These are phyloP conservation scores for Eledona agricola DNA, from an alignment of 2,888 invertebrate genomes.

Conservation along the genomic window DNA sequence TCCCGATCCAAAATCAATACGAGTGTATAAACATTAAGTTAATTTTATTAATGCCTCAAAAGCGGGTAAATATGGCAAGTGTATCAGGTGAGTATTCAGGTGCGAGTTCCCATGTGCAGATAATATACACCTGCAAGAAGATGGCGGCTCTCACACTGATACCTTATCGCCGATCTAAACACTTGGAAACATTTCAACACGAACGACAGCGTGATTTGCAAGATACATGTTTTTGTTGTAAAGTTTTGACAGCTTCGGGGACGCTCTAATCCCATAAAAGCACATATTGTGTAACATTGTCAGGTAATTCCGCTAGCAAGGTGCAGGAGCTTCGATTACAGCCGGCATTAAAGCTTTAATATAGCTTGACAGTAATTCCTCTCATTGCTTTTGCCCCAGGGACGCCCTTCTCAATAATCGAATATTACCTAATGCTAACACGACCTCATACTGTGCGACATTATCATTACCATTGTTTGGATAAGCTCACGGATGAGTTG, in stretches of 20 bases:
- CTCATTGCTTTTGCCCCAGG: slow-evolving; percentile 39
- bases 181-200: no score
- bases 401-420: slow-evolving; percentile 54
- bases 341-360: slow-evolving; percentile 51
- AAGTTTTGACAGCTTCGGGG: slow-evolving; percentile 2
- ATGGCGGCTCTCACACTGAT: slow-evolving; percentile 37
- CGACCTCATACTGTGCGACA: slow-evolving; percentile 57
- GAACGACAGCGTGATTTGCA: no score
- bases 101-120: slow-evolving; percentile 37
- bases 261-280: slow-evolving; percentile 45
- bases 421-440: slow-evolving; percentile 56
- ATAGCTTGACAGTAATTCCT: slow-evolving; percentile 54
- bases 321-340: slow-evolving; percentile 41
- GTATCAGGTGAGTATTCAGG: slow-evolving; percentile 41
- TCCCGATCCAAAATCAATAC: slow-evolving; percentile 19
- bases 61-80: slow-evolving; percentile 26
- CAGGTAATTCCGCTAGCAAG: slow-evolving; percentile 43
- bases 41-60: slow-evolving; percentile 27
- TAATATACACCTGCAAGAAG: slow-evolving; percentile 43
- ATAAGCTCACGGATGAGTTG: slow-evolving; percentile 39
- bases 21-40: slow-evolving; percentile 19
- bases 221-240: no score
- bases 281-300: slow-evolving; percentile 40
- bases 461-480: slow-evolving; percentile 57
- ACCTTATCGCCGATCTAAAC: no score